Evolutionary conservation across 2,888 invertebrate genomes (phyloP).

Genomic region (Saturnia pavonia): DNA sequence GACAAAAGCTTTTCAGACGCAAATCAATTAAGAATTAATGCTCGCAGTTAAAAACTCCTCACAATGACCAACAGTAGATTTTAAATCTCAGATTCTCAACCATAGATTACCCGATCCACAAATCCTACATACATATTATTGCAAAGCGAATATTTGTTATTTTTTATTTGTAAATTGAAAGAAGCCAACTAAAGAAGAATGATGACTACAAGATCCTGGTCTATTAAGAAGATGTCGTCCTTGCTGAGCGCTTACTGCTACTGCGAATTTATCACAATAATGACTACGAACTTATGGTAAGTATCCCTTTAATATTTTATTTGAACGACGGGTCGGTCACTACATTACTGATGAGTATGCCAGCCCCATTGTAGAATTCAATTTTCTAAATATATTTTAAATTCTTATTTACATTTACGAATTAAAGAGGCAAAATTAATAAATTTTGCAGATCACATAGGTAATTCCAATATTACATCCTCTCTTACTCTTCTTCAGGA

Average conservation of each 20-base stretch:
- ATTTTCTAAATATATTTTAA: no score
- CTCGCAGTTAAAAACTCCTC: neutral
- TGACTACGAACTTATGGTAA: constrained; percentile 18
- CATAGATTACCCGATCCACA: neutral
- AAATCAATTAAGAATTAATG: neutral
- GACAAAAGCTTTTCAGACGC: neutral
- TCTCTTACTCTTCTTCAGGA: no score
- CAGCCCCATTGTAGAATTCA: no score
- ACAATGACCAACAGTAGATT: neutral
- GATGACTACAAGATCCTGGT: neutral
- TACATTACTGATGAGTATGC: no score
- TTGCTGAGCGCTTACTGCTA: constrained; percentile 48
- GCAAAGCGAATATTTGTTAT: constrained; percentile 11
- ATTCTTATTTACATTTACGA: no score
- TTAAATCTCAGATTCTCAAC: no score
- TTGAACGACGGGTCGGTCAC: no score
- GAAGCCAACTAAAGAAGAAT: constrained; percentile 7
- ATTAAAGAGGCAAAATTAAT: no score
- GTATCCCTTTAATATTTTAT: neutral
- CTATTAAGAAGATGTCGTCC: constrained; percentile 10
- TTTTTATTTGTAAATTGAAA: neutral
- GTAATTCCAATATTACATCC: no score
- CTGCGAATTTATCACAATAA: constrained; percentile 45
- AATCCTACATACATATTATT: constrained; percentile 11
- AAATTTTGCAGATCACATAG: no score